Evolutionary conservation across 1,140 invertebrate genomes (phyloP).

Genomic region (Orchesella cincta): DNA sequence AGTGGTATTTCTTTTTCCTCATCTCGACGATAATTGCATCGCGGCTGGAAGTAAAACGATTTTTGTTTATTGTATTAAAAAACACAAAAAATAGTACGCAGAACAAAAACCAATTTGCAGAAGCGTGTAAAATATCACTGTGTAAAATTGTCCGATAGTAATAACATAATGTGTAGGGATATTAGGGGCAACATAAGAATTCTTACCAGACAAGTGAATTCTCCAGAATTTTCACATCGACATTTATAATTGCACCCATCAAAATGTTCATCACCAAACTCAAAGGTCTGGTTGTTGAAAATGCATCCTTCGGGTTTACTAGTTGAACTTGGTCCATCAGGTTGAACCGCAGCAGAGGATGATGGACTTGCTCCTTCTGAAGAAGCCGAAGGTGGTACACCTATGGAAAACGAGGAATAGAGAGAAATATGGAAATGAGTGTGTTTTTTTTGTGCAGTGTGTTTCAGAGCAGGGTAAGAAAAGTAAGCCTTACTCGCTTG

Average conservation of each 20-base stretch:
- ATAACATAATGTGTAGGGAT: conserved; percentile 33
- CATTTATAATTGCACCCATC: conserved; percentile 57
- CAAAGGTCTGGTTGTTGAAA: conserved; percentile 54
- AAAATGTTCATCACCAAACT: conserved; percentile 55
- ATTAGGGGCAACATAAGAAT: conserved; percentile 28
- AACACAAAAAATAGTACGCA: too few relatives aligned
- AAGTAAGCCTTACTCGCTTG: conserved; percentile 37
- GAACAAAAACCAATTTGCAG: too few relatives aligned
- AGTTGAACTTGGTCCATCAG: conserved; percentile 39
- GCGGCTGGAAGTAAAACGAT: conserved; percentile 37
- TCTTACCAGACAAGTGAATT: conserved; percentile 55
- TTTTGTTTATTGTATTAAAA: too few relatives aligned
- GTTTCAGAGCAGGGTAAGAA: background rate
- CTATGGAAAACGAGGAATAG: background rate
- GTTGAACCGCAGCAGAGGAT: conserved; percentile 35
- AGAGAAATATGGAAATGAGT: background rate
- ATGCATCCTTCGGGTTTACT: conserved; percentile 53
- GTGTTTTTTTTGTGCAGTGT: background rate
- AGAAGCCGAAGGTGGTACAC: conserved; percentile 30
- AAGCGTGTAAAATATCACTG: too few relatives aligned
- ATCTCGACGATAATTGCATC: conserved; percentile 47
- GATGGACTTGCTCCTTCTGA: conserved; percentile 43
- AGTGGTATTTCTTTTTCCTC: conserved; percentile 47
- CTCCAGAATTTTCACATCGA: conserved; percentile 54
- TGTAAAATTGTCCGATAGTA: conserved; percentile 8